Evolutionary conservation across 2,888 invertebrate species (phyloP).

Genomic region (Eilema depressum): DNA sequence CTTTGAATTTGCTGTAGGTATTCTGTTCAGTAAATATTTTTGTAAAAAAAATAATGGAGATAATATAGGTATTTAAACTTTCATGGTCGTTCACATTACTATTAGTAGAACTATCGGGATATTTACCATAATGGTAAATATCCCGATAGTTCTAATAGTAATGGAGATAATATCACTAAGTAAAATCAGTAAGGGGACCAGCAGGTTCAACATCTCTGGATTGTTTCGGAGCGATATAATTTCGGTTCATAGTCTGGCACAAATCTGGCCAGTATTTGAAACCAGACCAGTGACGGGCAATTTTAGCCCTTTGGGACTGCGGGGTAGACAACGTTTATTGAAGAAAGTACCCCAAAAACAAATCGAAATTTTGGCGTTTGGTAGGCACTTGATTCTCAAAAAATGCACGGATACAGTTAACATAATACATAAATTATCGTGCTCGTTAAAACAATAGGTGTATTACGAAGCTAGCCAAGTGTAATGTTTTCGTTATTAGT

Average conservation of each 20-base stretch:
- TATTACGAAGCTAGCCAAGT: not conserved
- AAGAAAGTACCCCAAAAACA: not conserved
- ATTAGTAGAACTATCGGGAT: no score
- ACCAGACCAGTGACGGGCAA: not conserved
- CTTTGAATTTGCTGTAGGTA: no score
- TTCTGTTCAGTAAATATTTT: no score
- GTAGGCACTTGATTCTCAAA: not conserved
- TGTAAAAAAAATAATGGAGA: no score
- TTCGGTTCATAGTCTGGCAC: not conserved
- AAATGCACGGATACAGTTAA: not conserved
- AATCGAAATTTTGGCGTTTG: not conserved
- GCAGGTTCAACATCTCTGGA: not conserved
- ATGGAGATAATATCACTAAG: no score
- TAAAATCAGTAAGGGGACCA: no score
- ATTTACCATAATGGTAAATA: no score
- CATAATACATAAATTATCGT: not conserved
- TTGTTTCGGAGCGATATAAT: not conserved
- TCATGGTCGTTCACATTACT: no score
- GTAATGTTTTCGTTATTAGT: conserved; percentile 14
- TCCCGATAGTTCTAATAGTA: no score
- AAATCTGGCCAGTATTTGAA: not conserved
- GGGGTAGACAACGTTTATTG: not conserved
- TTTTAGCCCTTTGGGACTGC: not conserved
- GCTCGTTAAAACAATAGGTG: not conserved
- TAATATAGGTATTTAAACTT: no score